Evolutionary conservation across 2,797 vertebrate species (phyloP), one percentile per base, ranked within the genome.

Genomic region (Sebastes trivittatus): DNA sequence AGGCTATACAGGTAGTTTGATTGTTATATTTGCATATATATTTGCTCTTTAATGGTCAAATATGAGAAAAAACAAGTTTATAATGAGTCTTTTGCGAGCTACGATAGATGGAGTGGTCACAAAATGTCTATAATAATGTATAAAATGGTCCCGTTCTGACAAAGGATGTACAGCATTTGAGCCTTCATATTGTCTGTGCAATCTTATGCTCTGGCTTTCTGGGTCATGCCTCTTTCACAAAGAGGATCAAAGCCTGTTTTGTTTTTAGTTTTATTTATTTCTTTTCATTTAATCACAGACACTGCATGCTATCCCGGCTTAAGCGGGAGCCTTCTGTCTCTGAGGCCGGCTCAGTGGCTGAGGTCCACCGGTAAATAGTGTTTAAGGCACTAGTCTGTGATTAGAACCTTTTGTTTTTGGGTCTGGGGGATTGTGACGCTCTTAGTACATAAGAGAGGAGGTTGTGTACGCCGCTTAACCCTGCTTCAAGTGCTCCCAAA

Each of bases 391-490:
- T 81, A 71, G 81, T 83, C 90, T 94, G 87, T 91, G 92, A 95
- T 95, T 94, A 93, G 90, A 75, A 85, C 87, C 88, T 90, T 93
- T 93, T 88, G 80, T 94, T 89, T 94, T 90, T 77, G 80, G 82
- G 85, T 90, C 78, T 80, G 70, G 80, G 90, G 90, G 90, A 90
- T 92, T 90, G 85, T 75, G 85, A 83, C 63, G 65, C 85, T 91
- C 86, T 92, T 78, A 80, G 61, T 67, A 65, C 88, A 93, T 78
- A 80, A 93, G 89, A 90, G 91, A 80, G 83, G 91, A 91, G 89
- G 87, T 87, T 93, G 92, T 94, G 89, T 92, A 88, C 29, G 88
- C 78, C 63, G 90, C 89, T 94, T 95, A 94, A 94, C 93, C 93
- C 93, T 66, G 88, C 84, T 90, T 92, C 88, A 89, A 93, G 86